A percentile compares a stretch with the other conserved stretches of the same genome.
phyloP scores from a whole-genome alignment of 37 sponge, comb jelly and placozoan genomes.

The Ephydatia muelleri region DNA sequence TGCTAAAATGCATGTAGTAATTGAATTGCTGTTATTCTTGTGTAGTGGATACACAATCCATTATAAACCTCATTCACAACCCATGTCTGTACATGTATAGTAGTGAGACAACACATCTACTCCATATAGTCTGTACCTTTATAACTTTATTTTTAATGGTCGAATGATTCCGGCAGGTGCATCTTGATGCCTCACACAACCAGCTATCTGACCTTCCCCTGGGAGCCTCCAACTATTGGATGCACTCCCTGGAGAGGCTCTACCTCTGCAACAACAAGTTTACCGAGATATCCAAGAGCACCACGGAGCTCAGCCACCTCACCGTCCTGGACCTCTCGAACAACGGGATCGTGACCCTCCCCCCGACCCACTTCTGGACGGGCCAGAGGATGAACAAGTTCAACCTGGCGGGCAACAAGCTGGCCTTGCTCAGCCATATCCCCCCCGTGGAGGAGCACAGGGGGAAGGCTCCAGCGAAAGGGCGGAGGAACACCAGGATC shows the following conservation, averaged over 20 bases:
- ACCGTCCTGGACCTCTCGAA: constrained; percentile 74
- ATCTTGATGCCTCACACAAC: constrained; percentile 79
- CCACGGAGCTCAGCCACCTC: constrained; percentile 74
- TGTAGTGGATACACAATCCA: too few relatives aligned
- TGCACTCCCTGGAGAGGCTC: constrained; percentile 75
- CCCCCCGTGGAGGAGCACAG: background rate
- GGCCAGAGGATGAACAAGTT: constrained; percentile 64
- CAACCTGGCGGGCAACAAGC: constrained; percentile 64
- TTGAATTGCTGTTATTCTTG: too few relatives aligned
- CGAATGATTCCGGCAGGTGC: constrained; percentile 44
- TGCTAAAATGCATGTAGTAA: too few relatives aligned
- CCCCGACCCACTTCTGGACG: constrained; percentile 67
- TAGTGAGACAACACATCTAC: too few relatives aligned
- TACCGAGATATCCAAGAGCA: constrained; percentile 61
- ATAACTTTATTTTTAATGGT: background rate
- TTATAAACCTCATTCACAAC: too few relatives aligned
- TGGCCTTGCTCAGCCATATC: constrained; percentile 44
- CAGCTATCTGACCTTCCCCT: constrained; percentile 70
- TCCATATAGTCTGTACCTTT: background rate
- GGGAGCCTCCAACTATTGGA: constrained; percentile 74
- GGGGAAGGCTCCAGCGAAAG: background rate
- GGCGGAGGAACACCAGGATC: background rate
- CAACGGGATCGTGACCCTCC: constrained; percentile 73
- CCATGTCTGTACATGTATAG: too few relatives aligned
- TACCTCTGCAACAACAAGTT: constrained; percentile 79